Base-by-base conservation (phyloP, 64 coral and sea anemone genomes). In the Pachyseris speciosa region DNA sequence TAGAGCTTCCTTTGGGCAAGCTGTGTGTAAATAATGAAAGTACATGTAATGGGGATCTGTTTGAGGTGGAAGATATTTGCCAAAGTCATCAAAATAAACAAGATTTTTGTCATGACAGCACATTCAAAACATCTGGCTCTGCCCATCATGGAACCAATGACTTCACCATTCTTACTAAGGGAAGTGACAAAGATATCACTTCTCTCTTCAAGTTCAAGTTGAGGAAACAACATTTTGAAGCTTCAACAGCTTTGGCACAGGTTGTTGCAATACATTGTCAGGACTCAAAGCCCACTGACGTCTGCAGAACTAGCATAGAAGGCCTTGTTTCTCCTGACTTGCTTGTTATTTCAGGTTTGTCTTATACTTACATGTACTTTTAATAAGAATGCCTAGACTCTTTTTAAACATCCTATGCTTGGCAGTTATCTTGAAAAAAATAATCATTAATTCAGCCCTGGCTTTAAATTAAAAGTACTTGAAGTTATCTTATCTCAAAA, bases 1-100 rank as follows among this genome's bases (percentile, higher is more conserved):
- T 53, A 81, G 77, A 81, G 55, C 52, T 39, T 15, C 77, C 77
- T 63, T 61, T 81, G 77, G 77, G 63, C 22, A 37, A 24, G 32
- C 77, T 81, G 3, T 53, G 49, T 81, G 31, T 17, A 37, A 61
- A 41, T 61, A 24, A n/a, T 61, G 36, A 63, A 61, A 79, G n/a
- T n/a, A n/a, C n/a, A n/a, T n/a, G 3, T 29, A 52, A 81, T 27
- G 20, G 52, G 39, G 77, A 81, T 63, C 17, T 81, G 2, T 81
- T 81, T 81, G 77, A 81, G 52, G 13, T 39, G 3, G 9, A 41
- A 81, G 58, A 59, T 59, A 2, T 3, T 36, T 34, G 65, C 65
- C 8, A 10, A 4, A 31, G 0, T 68, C 10, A 68, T 33, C 65
- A 68, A 68, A 71, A 71, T 71, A 7, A 2, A 1, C 9, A 20